Percentiles rank a stretch among this genome's conserved stretches.
Evolutionary conservation across 2,797 vertebrate genomes (phyloP).

Genomic region (Peromyscus melanophrys): DNA sequence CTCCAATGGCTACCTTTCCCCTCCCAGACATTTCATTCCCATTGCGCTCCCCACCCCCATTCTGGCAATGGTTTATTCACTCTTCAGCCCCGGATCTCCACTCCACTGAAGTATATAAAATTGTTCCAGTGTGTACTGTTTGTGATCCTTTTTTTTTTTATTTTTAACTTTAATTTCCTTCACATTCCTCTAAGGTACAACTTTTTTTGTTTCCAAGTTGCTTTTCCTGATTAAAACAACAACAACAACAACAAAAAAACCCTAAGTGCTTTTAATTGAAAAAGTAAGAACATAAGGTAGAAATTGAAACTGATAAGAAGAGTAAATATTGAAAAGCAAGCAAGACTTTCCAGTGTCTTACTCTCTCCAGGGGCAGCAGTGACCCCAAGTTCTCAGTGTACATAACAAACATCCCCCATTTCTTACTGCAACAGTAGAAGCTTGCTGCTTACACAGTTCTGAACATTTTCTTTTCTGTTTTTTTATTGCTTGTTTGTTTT

Average conservation of each 20-base stretch:
- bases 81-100: neutral
- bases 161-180: constrained; percentile 11
- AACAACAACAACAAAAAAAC: neutral
- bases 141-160: neutral
- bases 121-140: neutral
- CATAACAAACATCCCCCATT: neutral
- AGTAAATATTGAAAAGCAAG: neutral
- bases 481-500: neutral
- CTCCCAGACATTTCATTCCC: neutral
- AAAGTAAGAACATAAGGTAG: neutral
- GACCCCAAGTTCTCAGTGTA: neutral
- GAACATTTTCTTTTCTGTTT: neutral
- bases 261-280: constrained; percentile 47
- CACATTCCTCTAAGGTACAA: constrained; percentile 4
- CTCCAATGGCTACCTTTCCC: neutral
- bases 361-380: neutral
- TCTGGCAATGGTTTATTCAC: neutral
- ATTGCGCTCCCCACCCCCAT: neutral
- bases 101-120: neutral
- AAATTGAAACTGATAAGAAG: neutral
- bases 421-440: neutral
- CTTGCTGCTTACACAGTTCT: neutral
- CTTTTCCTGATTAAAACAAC: neutral
- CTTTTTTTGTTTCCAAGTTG: neutral
- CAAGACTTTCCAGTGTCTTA: neutral